These are phyloP conservation scores for Nothoprocta perdicaria DNA, from an alignment of 2,113 vertebrate genomes.

Conservation along the genomic window DNA sequence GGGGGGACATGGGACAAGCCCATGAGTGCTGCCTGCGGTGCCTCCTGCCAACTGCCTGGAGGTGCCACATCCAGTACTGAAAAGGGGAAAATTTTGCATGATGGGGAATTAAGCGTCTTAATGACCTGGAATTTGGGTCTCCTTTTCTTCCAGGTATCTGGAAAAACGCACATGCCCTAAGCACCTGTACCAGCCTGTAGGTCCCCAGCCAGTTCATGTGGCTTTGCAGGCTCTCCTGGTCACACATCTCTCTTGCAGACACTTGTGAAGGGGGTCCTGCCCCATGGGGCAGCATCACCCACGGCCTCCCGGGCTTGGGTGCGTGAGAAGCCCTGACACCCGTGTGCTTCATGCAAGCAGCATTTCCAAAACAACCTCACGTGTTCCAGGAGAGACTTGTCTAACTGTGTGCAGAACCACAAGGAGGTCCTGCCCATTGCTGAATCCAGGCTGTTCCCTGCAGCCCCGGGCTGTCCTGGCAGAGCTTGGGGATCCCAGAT, in stretches of 20 bases:
- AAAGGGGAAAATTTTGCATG: constrained; percentile 8
- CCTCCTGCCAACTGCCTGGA: constrained; percentile 8
- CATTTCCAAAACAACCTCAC: no score
- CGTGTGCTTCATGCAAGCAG: background rate
- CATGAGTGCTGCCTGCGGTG: background rate
- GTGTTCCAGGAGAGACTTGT: background rate
- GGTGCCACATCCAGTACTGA: background rate
- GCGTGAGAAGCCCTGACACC: background rate
- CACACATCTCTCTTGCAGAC: background rate
- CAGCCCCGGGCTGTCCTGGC: background rate
- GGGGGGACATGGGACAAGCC: constrained; percentile 41
- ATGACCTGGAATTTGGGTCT: background rate
- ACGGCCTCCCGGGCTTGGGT: background rate
- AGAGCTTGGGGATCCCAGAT: background rate
- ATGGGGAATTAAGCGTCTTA: constrained; percentile 4
- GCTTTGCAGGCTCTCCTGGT: background rate
- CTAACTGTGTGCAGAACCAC: background rate
- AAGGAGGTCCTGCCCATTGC: no score
- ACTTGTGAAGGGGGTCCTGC: background rate
- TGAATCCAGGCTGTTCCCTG: background rate
- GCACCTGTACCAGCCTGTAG: background rate
- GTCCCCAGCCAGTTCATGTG: background rate
- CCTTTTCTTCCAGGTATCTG: constrained; percentile 13
- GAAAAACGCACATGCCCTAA: background rate
- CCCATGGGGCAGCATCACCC: no score